Evolutionary conservation across 2,113 vertebrate species (phyloP).

Genomic region (Agelaius tricolor): DNA sequence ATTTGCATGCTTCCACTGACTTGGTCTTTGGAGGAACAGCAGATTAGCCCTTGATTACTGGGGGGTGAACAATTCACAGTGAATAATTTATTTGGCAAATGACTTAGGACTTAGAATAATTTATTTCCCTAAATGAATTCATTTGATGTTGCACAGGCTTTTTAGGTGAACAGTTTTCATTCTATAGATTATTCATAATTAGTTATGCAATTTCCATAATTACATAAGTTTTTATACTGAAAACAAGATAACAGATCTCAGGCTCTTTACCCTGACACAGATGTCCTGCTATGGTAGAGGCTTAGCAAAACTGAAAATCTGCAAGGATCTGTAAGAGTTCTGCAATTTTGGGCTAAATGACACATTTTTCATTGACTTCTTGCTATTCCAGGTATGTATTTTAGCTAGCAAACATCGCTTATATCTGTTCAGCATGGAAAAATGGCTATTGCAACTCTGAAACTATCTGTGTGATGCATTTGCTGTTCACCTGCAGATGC

Average conservation of each 20-base stretch:
- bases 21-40: slow-evolving; percentile 27
- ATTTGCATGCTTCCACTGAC: background rate
- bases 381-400: background rate
- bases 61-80: slow-evolving; percentile 20
- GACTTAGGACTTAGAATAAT: slow-evolving; percentile 29
- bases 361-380: background rate
- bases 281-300: background rate
- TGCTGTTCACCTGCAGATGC: background rate
- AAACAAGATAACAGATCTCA: background rate
- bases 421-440: background rate
- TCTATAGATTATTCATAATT: slow-evolving; percentile 37
- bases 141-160: background rate
- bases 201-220: background rate
- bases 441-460: background rate
- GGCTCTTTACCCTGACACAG: background rate
- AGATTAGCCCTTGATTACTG: slow-evolving; percentile 42
- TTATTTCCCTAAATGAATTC: slow-evolving; percentile 18
- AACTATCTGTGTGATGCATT: background rate
- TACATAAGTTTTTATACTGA: background rate
- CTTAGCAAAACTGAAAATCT: background rate
- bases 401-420: background rate
- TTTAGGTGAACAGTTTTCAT: slow-evolving; percentile 9
- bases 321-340: background rate
- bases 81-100: slow-evolving; percentile 54
- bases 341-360: background rate